Evolutionary conservation across 2,797 vertebrate species (phyloP).

Genomic region (Gastrophryne carolinensis): DNA sequence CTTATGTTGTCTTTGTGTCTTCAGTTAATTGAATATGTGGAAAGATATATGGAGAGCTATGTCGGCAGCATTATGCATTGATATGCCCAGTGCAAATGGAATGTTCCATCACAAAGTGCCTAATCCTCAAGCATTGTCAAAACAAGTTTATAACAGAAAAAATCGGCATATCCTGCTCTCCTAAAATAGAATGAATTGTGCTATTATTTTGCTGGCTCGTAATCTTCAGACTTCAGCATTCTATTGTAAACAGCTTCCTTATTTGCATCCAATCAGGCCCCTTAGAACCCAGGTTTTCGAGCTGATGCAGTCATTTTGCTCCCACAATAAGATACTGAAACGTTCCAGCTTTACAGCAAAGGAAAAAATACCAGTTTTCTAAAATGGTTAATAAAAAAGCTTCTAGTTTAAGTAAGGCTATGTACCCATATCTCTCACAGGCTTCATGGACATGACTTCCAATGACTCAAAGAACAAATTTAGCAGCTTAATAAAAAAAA

Average conservation of each 20-base stretch:
- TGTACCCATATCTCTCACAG: neutral
- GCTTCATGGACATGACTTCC: no score
- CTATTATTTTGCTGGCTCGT: conserved; percentile 33
- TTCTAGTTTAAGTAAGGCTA: neutral
- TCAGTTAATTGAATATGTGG: neutral
- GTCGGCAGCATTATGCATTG: neutral
- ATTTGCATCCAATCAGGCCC: conserved; percentile 45
- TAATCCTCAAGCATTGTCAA: conserved; percentile 54
- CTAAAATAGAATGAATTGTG: conserved; percentile 48
- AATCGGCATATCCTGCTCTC: conserved; percentile 62
- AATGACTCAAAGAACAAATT: no score
- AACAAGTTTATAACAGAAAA: conserved; percentile 60
- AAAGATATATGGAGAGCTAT: neutral
- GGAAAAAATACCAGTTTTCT: conserved; percentile 2
- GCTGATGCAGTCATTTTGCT: conserved; percentile 29
- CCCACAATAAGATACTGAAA: conserved; percentile 3
- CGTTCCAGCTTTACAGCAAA: conserved; percentile 13
- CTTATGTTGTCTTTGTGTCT: neutral
- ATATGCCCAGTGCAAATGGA: neutral
- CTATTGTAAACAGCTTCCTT: conserved; percentile 42
- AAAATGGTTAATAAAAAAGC: no score
- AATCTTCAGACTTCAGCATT: conserved; percentile 37
- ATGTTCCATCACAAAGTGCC: neutral
- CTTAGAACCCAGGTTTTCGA: conserved; percentile 21
- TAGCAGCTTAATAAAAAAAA: no score